These are phyloP conservation scores for Nycticorax nycticorax DNA, from an alignment of 2,113 vertebrate genomes.

Conservation along the genomic window DNA sequence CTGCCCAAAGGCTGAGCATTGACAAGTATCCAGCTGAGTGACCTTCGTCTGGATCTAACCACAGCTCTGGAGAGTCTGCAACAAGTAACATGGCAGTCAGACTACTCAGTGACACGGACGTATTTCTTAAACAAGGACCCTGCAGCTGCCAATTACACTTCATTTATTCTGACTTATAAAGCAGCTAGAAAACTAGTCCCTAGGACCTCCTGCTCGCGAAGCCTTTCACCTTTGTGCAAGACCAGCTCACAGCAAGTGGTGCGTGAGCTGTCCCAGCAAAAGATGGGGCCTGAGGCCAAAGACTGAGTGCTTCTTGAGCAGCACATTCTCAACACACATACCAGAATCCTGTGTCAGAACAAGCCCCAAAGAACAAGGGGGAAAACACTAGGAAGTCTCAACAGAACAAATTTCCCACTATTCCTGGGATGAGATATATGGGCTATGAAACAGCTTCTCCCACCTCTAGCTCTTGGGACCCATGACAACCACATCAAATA, in stretches of 20 bases:
- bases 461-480: neutral
- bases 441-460: neutral
- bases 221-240: neutral
- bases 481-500: neutral
- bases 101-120: neutral
- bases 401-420: neutral
- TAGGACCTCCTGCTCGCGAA: neutral
- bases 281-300: neutral
- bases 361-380: neutral
- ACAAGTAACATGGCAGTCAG: neutral
- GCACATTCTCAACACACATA: neutral
- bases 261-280: neutral
- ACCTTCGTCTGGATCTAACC: neutral
- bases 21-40: neutral
- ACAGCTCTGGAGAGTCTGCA: constrained; percentile 3
- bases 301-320: neutral
- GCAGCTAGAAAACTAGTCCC: neutral
- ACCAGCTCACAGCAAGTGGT: neutral
- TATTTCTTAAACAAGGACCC: neutral
- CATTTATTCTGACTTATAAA: constrained; percentile 10
- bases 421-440: neutral
- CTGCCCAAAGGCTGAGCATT: neutral
- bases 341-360: neutral
- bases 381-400: neutral
- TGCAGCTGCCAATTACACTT: constrained; percentile 16